phyloP scores from a whole-genome alignment of 2,888 invertebrate genomes.

The Ashinkailepas kermadecensis region DNA sequence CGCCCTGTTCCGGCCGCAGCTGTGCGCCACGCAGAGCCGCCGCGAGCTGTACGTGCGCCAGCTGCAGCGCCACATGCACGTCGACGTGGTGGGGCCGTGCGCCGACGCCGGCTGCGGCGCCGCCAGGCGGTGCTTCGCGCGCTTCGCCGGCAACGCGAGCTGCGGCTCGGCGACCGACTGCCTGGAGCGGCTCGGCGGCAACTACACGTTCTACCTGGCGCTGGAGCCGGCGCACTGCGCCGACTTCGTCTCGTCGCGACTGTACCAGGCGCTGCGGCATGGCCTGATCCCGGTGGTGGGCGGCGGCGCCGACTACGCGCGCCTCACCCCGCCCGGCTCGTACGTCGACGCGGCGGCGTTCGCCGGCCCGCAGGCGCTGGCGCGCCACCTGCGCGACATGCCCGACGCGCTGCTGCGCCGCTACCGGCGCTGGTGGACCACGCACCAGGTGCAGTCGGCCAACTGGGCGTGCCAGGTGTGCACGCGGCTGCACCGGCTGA shows the following conservation, averaged over 20 bases:
- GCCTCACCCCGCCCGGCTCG: not conserved
- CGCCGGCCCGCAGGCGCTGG: not conserved
- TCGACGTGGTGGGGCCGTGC: constrained; percentile 18
- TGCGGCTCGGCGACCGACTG: not conserved
- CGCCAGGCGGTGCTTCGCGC: not conserved
- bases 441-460: constrained; percentile 3
- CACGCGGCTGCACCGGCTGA: not conserved
- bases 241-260: constrained; percentile 11
- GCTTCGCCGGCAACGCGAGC: not conserved
- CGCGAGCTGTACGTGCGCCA: constrained; percentile 3
- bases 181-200: not conserved
- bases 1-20: constrained; percentile 11
- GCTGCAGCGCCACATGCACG: not conserved
- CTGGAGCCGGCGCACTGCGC: constrained; percentile 1
- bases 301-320: not conserved
- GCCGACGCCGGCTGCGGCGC: not conserved
- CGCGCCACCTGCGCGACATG: not conserved
- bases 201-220: constrained; percentile 18
- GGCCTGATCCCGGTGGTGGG: not conserved
- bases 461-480: constrained; percentile 10
- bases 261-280: constrained; percentile 20
- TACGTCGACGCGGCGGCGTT: not conserved
- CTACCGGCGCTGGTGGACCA: not conserved
- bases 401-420: not conserved
- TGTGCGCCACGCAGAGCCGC: not conserved